These are phyloP conservation scores for Alitta virens DNA, from an alignment of 2,888 invertebrate genomes.

Conservation along the genomic window DNA sequence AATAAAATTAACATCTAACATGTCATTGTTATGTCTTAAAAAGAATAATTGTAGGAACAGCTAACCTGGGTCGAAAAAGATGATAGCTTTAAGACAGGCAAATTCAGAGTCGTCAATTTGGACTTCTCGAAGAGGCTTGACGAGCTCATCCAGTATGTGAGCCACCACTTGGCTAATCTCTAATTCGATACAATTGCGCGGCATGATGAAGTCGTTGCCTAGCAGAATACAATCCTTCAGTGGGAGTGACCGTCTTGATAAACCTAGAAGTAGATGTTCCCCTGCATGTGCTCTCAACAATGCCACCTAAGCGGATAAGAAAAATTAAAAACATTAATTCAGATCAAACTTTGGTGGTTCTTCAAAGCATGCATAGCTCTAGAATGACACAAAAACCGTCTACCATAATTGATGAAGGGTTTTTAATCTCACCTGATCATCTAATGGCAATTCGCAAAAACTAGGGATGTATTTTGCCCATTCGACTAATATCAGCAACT, in stretches of 20 bases:
- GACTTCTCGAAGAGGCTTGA: conserved; percentile 88
- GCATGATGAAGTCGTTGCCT: conserved; percentile 95
- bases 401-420: too few species aligned
- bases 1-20: too few species aligned
- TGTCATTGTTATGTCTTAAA: too few species aligned
- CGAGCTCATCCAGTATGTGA: conserved; percentile 93
- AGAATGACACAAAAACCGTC: too few species aligned
- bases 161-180: conserved; percentile 85
- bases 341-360: too few species aligned
- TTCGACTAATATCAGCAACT: conserved; percentile 56
- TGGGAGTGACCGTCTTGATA: conserved; percentile 89
- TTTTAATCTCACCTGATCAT: conserved; percentile 57
- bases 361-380: too few species aligned
- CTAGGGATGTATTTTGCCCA: conserved; percentile 58
- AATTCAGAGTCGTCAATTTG: conserved; percentile 97
- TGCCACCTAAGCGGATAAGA: conserved; percentile 72
- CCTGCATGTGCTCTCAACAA: conserved; percentile 91
- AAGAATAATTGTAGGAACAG: too few species aligned
- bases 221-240: conserved; percentile 86
- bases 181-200: conserved; percentile 62
- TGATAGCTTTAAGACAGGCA: conserved; percentile 96
- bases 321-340: too few species aligned
- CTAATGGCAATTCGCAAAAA: conserved; percentile 55
- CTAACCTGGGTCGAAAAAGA: conserved; percentile 96
- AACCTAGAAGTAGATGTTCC: conserved; percentile 89